These are phyloP conservation scores for Acanthurus tractus DNA, from an alignment of 2,797 vertebrate genomes.

Conservation along the genomic window DNA sequence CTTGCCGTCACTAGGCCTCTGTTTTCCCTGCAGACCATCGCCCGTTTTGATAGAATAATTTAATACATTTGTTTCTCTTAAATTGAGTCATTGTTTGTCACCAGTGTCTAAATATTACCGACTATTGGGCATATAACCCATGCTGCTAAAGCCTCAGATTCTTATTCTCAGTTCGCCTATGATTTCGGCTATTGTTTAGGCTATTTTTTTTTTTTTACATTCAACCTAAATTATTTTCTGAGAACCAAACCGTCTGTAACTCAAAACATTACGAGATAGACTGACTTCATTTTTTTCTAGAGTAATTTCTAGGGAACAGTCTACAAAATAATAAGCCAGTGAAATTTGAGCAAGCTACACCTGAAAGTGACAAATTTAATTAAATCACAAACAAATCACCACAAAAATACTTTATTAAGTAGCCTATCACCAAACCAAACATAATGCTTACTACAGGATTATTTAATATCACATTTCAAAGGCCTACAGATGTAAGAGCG, in stretches of 20 bases:
- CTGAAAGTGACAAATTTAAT: conserved; percentile 21
- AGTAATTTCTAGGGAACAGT: too few relatives aligned
- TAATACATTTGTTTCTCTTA: too few relatives aligned
- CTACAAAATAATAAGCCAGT: neutral
- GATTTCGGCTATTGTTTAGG: neutral
- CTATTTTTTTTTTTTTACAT: neutral
- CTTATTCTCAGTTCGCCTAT: too few relatives aligned
- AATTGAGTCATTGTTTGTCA: too few relatives aligned
- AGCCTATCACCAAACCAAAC: conserved; percentile 5
- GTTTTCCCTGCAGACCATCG: too few relatives aligned
- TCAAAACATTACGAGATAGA: neutral
- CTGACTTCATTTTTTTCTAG: neutral
- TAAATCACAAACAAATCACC: conserved; percentile 27
- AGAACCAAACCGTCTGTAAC: neutral
- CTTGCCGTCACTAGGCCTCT: too few relatives aligned
- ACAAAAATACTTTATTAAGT: conserved; percentile 50
- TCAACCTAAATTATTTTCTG: neutral
- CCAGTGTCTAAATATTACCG: too few relatives aligned
- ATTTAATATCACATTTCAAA: conserved; percentile 32
- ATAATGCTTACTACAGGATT: conserved; percentile 29
- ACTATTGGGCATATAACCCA: too few relatives aligned
- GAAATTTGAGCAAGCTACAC: neutral
- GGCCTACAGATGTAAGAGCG: neutral
- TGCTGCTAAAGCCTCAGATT: too few relatives aligned
- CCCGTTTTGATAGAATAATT: too few relatives aligned